phyloP scores from a whole-genome alignment of 1,140 invertebrate genomes.

The Mamestra configurata region DNA sequence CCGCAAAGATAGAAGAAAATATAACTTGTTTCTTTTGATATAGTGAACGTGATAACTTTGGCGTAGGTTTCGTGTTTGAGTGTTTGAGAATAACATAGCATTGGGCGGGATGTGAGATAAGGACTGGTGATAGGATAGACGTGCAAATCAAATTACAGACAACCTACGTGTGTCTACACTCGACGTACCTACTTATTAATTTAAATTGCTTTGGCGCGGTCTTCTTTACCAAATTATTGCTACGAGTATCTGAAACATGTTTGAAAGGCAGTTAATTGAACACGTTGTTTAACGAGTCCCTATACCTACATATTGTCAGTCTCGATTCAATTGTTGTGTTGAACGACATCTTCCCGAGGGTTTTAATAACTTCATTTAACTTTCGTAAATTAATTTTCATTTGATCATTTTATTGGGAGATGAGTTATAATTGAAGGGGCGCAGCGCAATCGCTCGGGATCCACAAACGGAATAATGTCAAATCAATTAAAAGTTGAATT shows the following conservation, averaged over 20 bases:
- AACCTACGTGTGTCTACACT: not conserved
- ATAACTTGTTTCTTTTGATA: conserved; percentile 12
- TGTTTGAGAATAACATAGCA: conserved; percentile 14
- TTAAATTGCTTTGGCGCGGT: conserved; percentile 6
- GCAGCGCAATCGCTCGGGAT: conserved; percentile 70
- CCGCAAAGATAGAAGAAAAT: conserved; percentile 11
- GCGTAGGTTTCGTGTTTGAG: not conserved
- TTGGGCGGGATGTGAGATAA: not conserved
- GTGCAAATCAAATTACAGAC: conserved; percentile 3
- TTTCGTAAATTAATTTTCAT: conserved; percentile 82
- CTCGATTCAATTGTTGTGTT: conserved; percentile 58
- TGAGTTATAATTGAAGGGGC: conserved; percentile 82
- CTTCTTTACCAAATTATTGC: conserved; percentile 1
- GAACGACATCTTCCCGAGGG: conserved; percentile 57
- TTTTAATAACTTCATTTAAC: conserved; percentile 80
- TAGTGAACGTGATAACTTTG: conserved; percentile 9
- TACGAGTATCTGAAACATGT: not conserved
- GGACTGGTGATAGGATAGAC: not conserved
- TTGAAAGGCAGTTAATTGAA: not conserved
- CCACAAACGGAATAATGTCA: conserved; percentile 83
- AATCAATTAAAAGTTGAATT: conserved; percentile 84
- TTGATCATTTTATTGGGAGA: conserved; percentile 81
- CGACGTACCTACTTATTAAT: not conserved
- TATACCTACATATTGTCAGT: conserved; percentile 40
- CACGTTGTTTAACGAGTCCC: conserved; percentile 2